Evolutionary conservation across 2,888 invertebrate genomes (phyloP).

Genomic region (Rugalucina vietnamica): DNA sequence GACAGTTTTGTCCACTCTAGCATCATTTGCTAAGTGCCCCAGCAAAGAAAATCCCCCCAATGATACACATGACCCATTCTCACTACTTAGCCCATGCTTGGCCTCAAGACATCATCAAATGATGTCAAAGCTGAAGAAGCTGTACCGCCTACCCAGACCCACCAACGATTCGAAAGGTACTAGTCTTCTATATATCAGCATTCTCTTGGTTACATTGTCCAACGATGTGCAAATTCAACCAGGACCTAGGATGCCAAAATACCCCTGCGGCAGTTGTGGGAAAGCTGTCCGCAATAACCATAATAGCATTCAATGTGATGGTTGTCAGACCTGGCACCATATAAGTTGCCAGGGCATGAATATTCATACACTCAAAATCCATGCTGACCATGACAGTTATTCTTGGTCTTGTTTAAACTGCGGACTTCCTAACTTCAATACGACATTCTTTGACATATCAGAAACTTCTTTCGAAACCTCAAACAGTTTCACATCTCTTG

Average conservation of each 20-base stretch:
- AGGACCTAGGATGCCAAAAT: conserved; percentile 21
- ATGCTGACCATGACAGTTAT: conserved; percentile 19
- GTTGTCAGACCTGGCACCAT: conserved; percentile 11
- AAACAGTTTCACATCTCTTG: neutral
- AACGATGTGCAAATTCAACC: conserved; percentile 18
- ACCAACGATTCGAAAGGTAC: neutral
- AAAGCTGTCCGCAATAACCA: neutral
- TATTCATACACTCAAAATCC: neutral
- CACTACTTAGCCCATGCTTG: neutral
- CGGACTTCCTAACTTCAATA: conserved; percentile 16
- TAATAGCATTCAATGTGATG: conserved; percentile 8
- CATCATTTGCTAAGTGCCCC: neutral
- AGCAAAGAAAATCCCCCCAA: neutral
- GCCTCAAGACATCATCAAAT: neutral
- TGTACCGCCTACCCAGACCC: neutral
- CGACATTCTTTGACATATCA: neutral
- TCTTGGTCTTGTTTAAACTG: conserved; percentile 19
- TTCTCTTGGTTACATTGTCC: conserved; percentile 75
- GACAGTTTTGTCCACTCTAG: too few species aligned
- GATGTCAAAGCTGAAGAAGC: neutral
- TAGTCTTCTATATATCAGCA: conserved; percentile 82
- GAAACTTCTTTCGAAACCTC: neutral
- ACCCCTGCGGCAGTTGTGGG: conserved; percentile 19
- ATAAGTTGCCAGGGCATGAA: neutral
- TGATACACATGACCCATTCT: neutral